Conservation (phyloP, 2,888 invertebrate species). For the Pyralis farinalis region DNA sequence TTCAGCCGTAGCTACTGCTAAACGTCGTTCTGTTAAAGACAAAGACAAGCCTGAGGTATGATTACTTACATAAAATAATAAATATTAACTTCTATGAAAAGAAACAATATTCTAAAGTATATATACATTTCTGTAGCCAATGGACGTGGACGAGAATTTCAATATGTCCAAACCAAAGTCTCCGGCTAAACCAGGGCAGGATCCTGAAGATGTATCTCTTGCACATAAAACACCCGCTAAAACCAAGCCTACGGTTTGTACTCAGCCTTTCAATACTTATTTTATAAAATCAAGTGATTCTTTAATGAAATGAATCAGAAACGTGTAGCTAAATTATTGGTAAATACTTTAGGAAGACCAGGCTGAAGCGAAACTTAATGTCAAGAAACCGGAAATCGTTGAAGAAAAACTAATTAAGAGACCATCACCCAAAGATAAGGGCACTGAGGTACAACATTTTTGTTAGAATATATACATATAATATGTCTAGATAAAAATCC, state of each 20-base stretch:
- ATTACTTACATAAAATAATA: not conserved
- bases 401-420: constrained; percentile 70
- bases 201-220: constrained; percentile 69
- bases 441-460: constrained; percentile 44
- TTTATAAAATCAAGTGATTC: not conserved
- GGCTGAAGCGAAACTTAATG: constrained; percentile 68
- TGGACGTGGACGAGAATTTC: constrained; percentile 74
- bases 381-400: constrained; percentile 72
- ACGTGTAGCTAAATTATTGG: not conserved
- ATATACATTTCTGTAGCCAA: constrained; percentile 49
- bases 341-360: constrained; percentile 53
- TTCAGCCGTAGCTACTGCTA: constrained; percentile 59
- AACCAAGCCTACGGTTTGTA: constrained; percentile 66
- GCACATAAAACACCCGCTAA: constrained; percentile 75
- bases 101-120: constrained; percentile 8
- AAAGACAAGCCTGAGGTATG: constrained; percentile 69
- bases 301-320: constrained; percentile 12
- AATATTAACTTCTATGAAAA: not conserved
- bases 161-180: constrained; percentile 61
- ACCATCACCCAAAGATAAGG: constrained; percentile 56
- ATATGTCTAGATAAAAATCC: not conserved
- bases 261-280: too few relatives aligned
- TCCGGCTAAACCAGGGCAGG: constrained; percentile 58
- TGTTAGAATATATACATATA: constrained; percentile 7
- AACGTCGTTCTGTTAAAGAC: constrained; percentile 65